Percentiles rank a stretch among this genome's conserved stretches.
Conservation (phyloP, 2,888 invertebrate species). For the Neoascia interrupta region DNA sequence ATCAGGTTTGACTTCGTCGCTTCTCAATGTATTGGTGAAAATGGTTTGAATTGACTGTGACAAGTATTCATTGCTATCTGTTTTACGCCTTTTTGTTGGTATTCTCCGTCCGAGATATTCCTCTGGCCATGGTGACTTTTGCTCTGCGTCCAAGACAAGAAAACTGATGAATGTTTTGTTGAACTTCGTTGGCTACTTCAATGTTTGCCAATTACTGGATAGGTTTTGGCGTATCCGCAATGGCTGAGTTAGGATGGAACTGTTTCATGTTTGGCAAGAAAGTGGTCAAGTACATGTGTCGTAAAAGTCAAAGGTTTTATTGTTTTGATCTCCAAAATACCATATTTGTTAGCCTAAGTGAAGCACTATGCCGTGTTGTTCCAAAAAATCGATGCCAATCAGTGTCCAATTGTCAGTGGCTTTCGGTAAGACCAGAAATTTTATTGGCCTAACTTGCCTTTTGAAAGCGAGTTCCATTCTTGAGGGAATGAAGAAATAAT, state of each 20-base stretch:
- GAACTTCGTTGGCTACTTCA: too few species aligned
- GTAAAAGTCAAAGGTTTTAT: constrained; percentile 6
- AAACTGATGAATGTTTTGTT: too few species aligned
- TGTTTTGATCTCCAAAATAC: constrained; percentile 3
- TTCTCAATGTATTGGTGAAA: neutral
- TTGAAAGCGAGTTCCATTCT: constrained; percentile 3
- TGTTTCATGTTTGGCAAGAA: too few species aligned
- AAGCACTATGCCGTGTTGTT: constrained; percentile 14
- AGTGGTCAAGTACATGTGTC: too few species aligned
- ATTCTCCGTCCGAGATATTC: too few species aligned
- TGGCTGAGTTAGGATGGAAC: too few species aligned
- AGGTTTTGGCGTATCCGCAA: too few species aligned
- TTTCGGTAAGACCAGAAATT: constrained; percentile 10
- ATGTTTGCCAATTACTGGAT: too few species aligned
- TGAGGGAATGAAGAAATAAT: constrained; percentile 1
- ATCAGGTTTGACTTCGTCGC: neutral
- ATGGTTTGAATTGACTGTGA: neutral
- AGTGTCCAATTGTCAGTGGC: constrained; percentile 22
- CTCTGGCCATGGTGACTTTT: too few species aligned
- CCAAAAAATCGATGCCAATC: constrained; percentile 37
- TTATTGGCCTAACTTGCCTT: neutral
- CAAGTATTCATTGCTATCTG: neutral
- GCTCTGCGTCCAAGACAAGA: too few species aligned
- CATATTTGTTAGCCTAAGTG: constrained; percentile 2
- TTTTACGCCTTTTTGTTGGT: neutral